Percentiles rank a stretch among this genome's conserved stretches.
These are phyloP conservation scores for Pilophorus perplexus DNA, from an alignment of 2,888 invertebrate genomes.

Conservation along the genomic window DNA sequence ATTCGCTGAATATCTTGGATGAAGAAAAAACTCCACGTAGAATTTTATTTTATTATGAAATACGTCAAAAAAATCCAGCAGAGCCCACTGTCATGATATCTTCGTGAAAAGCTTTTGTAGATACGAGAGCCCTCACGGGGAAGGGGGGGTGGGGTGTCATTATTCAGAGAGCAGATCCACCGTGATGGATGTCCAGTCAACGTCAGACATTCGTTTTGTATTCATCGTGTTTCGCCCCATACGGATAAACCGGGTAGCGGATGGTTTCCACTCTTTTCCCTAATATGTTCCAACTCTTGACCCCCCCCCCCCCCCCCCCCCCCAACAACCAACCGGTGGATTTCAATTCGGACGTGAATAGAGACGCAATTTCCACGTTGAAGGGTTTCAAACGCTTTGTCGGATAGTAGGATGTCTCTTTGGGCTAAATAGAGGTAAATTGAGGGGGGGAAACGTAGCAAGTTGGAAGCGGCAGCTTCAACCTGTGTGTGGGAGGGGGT, in stretches of 20 bases:
- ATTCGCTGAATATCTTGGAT: too few species aligned
- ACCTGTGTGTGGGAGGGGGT: too few species aligned
- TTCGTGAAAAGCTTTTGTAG: background rate
- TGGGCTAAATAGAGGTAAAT: too few species aligned
- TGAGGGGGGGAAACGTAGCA: too few species aligned
- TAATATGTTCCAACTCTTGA: background rate
- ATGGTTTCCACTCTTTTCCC: too few species aligned
- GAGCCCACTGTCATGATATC: background rate
- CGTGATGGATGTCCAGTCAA: background rate
- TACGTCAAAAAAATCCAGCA: too few species aligned
- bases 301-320: background rate
- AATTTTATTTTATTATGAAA: too few species aligned
- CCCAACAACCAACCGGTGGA: background rate
- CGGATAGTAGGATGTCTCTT: too few species aligned
- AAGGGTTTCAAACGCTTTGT: background rate
- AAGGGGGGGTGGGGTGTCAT: background rate
- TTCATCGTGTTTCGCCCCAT: constrained; percentile 10
- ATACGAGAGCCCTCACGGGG: background rate
- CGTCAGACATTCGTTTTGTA: constrained; percentile 6
- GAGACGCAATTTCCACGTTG: too few species aligned
- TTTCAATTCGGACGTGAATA: background rate
- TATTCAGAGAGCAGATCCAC: constrained; percentile 6
- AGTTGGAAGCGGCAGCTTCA: too few species aligned
- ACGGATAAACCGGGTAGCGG: too few species aligned
- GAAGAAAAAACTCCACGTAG: too few species aligned